These are phyloP conservation scores for Nasua narica DNA, from an alignment of 2,797 vertebrate genomes.

Conservation along the genomic window DNA sequence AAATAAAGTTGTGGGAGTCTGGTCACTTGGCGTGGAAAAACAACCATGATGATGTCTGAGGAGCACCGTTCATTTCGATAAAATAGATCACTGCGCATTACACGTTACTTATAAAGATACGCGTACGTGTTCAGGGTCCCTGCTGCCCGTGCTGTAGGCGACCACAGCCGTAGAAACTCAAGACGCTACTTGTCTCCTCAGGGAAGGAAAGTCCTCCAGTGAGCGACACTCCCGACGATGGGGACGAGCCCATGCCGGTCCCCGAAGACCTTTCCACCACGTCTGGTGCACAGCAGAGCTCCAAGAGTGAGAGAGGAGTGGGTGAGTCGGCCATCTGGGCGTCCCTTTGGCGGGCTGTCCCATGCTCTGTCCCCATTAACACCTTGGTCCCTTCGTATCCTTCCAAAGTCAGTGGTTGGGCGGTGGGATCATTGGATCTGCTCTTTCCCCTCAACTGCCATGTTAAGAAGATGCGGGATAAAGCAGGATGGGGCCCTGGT, in stretches of 20 bases:
- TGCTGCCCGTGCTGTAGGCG: accelerated
- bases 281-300: slow-evolving; percentile 90
- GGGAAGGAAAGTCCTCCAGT: slow-evolving; percentile 93
- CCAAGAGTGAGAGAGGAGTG: slow-evolving; percentile 90
- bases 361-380: accelerated
- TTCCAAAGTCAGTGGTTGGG: not conserved
- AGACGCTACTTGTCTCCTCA: slow-evolving; percentile 71
- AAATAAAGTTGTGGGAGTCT: not conserved
- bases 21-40: not conserved
- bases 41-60: not conserved
- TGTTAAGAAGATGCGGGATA: not conserved
- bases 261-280: slow-evolving; percentile 97
- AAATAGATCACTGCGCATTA: not conserved
- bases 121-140: not conserved
- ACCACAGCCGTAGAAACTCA: not conserved
- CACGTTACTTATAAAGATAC: accelerated
- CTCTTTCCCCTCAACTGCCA: not conserved
- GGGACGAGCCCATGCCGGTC: slow-evolving; percentile 96
- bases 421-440: not conserved
- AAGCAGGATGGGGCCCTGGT: not conserved
- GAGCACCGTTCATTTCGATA: not conserved
- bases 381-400: not conserved
- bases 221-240: slow-evolving; percentile 92
- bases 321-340: slow-evolving; percentile 80
- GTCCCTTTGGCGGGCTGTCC: not conserved